Evolutionary conservation across 2,113 vertebrate species (phyloP).

Genomic region (Prunella himalayana): DNA sequence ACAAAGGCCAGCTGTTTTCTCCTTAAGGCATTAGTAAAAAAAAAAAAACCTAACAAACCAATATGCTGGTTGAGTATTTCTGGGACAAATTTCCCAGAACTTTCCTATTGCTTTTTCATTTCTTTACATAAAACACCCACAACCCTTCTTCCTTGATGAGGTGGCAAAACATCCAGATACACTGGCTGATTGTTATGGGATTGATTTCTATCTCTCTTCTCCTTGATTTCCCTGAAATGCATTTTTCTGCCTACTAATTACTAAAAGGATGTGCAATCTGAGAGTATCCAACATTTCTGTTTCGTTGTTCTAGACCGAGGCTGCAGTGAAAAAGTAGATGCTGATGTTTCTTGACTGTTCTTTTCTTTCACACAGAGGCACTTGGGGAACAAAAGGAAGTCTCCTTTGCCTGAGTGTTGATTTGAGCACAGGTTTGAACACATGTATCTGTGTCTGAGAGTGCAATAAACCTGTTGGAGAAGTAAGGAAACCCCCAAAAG

Average conservation of each 20-base stretch:
- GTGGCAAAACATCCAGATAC: background rate
- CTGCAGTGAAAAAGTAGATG: background rate
- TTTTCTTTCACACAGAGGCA: background rate
- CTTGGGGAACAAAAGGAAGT: background rate
- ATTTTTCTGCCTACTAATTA: background rate
- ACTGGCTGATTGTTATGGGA: background rate
- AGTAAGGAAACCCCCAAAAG: background rate
- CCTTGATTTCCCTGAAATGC: background rate
- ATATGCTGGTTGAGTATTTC: background rate
- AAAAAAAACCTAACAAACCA: background rate
- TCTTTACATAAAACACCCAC: background rate
- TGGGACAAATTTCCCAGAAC: background rate
- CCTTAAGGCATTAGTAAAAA: background rate
- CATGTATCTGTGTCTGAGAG: rapidly evolving
- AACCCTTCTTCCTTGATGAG: background rate
- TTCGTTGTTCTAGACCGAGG: background rate
- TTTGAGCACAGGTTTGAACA: background rate
- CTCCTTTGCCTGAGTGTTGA: background rate
- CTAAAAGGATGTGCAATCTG: background rate
- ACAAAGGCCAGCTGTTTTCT: background rate
- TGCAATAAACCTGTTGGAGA: background rate
- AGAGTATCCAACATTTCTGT: background rate
- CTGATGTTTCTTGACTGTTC: background rate
- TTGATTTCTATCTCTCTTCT: background rate
- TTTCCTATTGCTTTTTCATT: background rate